Evolutionary conservation across 2,888 invertebrate genomes (phyloP).

Genomic region (Nephrocerus scutellatus): DNA sequence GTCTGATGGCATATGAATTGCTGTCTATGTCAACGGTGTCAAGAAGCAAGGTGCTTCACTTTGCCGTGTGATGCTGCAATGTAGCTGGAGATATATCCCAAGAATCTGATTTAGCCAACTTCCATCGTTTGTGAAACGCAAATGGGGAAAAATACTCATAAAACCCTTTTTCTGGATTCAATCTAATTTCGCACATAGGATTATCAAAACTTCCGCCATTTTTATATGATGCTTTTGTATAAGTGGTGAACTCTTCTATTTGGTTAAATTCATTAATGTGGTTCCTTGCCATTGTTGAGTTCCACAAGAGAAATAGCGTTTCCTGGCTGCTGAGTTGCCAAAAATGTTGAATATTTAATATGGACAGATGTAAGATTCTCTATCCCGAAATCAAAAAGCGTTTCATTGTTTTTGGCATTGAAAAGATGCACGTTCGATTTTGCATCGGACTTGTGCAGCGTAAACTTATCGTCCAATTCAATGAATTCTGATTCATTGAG

Average conservation of each 20-base stretch:
- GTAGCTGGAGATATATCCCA: constrained; percentile 11
- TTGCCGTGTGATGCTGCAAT: constrained; percentile 4
- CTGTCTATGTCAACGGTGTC: neutral
- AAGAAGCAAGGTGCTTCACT: neutral
- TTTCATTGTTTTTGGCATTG: too few relatives aligned
- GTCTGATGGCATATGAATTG: constrained; percentile 6
- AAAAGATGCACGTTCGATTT: too few relatives aligned
- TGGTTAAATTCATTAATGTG: constrained; percentile 9
- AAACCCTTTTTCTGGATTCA: constrained; percentile 11
- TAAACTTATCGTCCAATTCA: too few relatives aligned
- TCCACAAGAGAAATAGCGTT: too few relatives aligned
- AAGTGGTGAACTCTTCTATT: constrained; percentile 8
- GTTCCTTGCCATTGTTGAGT: too few relatives aligned
- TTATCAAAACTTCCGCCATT: neutral
- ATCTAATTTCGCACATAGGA: neutral
- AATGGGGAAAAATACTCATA: constrained; percentile 13
- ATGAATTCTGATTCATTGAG: too few relatives aligned
- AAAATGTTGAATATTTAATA: too few relatives aligned
- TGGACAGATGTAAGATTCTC: too few relatives aligned
- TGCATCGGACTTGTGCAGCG: too few relatives aligned
- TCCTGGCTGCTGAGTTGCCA: too few relatives aligned
- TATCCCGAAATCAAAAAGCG: too few relatives aligned
- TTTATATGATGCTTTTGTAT: constrained; percentile 1
- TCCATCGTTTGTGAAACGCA: constrained; percentile 11
- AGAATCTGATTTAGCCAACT: neutral